A percentile compares a stretch with the other conserved stretches of the same genome.
These are phyloP conservation scores for Drosophila villosipedis DNA, from an alignment of 2,888 invertebrate species.

Conservation along the genomic window DNA sequence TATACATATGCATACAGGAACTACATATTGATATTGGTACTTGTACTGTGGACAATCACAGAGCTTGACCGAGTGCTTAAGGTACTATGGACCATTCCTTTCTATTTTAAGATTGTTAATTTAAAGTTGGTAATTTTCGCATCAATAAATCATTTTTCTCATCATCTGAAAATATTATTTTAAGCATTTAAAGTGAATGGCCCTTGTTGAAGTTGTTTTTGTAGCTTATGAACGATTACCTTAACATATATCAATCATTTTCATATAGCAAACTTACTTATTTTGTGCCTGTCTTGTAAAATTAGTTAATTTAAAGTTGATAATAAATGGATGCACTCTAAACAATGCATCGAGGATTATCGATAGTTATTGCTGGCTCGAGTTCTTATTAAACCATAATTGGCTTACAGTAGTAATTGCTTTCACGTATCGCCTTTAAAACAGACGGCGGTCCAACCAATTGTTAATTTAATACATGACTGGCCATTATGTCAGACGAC, in stretches of 20 bases:
- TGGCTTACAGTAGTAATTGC: constrained; percentile 8
- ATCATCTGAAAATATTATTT: background rate
- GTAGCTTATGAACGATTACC: background rate
- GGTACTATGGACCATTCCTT: background rate
- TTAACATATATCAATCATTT: background rate
- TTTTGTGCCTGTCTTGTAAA: background rate
- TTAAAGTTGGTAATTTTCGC: background rate
- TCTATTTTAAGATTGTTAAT: too few species aligned
- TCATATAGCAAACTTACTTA: background rate
- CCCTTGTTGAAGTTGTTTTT: background rate
- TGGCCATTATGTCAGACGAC: constrained; percentile 64
- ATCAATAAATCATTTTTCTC: background rate
- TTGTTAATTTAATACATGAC: constrained; percentile 48
- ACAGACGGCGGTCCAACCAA: constrained; percentile 3
- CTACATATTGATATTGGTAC: background rate
- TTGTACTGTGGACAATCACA: background rate
- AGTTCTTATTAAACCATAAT: constrained; percentile 3
- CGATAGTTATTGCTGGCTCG: background rate
- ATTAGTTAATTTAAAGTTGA: background rate
- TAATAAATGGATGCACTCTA: background rate
- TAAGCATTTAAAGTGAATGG: background rate
- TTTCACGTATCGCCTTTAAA: constrained; percentile 21
- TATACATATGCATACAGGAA: background rate
- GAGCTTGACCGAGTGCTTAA: background rate
- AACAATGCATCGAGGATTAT: background rate